phyloP scores from a whole-genome alignment of 2,797 vertebrate genomes.

The Hephaestus fuliginosus region DNA sequence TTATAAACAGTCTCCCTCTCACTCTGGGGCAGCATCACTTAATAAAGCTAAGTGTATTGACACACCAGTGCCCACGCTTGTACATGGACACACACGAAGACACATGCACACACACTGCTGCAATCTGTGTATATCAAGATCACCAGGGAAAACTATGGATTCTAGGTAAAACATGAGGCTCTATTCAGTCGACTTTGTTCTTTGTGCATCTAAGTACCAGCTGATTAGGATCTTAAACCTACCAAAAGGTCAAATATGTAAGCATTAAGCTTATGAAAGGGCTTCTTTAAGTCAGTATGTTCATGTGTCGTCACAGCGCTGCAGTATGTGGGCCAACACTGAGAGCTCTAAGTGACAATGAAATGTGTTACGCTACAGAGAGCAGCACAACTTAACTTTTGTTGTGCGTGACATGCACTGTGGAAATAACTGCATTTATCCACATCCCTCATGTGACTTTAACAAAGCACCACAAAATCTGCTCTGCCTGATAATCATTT shows the following conservation, averaged over 20 bases:
- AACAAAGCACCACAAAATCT: not conserved
- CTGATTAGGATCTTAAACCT: constrained; percentile 21
- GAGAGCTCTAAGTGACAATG: constrained; percentile 6
- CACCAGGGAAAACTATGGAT: not conserved
- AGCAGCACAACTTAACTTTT: not conserved
- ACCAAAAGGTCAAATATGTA: constrained; percentile 23
- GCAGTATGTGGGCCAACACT: constrained; percentile 11
- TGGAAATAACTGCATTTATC: constrained; percentile 1
- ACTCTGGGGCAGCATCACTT: constrained; percentile 68
- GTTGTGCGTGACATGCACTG: not conserved
- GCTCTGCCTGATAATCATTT: not conserved
- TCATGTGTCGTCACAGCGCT: constrained; percentile 14
- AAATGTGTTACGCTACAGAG: not conserved
- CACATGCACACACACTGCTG: not conserved
- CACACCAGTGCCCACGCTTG: constrained; percentile 40
- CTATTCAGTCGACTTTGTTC: not conserved
- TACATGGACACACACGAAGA: constrained; percentile 10
- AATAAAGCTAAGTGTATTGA: constrained; percentile 78
- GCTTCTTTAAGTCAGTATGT: constrained; percentile 21
- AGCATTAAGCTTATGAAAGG: constrained; percentile 8
- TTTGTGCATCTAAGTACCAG: not conserved
- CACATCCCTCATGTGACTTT: not conserved
- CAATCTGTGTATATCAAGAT: constrained; percentile 34
- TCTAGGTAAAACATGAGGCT: not conserved
- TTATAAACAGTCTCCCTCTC: constrained; percentile 73